Conservation (phyloP, 2,797 vertebrate species). For the Periparus ater region DNA sequence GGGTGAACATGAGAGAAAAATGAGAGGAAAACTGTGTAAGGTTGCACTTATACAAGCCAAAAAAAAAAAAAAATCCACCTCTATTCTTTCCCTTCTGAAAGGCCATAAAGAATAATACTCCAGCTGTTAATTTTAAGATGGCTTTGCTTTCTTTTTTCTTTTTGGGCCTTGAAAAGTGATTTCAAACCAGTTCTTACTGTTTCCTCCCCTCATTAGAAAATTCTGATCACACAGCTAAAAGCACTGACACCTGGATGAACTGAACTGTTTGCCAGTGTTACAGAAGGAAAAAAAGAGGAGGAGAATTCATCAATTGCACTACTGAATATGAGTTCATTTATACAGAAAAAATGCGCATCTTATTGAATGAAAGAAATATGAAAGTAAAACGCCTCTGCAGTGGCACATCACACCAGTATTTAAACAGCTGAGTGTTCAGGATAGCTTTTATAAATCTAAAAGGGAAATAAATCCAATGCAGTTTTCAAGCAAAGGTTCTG, state of each 20-base stretch:
- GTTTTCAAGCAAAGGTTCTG: background rate
- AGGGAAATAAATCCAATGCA: constrained; percentile 1
- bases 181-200: constrained; percentile 51
- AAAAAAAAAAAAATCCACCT: background rate
- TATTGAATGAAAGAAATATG: constrained; percentile 54
- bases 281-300: constrained; percentile 33
- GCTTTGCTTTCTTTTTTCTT: constrained; percentile 39
- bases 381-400: constrained; percentile 49
- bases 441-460: background rate
- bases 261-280: constrained; percentile 46
- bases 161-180: constrained; percentile 45
- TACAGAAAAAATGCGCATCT: constrained; percentile 57
- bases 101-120: constrained; percentile 43
- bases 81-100: constrained; percentile 42
- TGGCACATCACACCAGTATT: background rate
- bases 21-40: constrained; percentile 10
- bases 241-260: constrained; percentile 52
- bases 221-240: constrained; percentile 53
- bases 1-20: constrained; percentile 32
- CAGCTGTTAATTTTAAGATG: constrained; percentile 60
- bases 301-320: constrained; percentile 57
- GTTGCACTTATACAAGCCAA: background rate
- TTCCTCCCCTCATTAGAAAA: constrained; percentile 62
- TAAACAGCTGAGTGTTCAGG: constrained; percentile 1
- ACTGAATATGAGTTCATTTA: constrained; percentile 62